These are phyloP conservation scores for Pycnonotus jocosus DNA, from an alignment of 2,113 vertebrate genomes.

Conservation along the genomic window DNA sequence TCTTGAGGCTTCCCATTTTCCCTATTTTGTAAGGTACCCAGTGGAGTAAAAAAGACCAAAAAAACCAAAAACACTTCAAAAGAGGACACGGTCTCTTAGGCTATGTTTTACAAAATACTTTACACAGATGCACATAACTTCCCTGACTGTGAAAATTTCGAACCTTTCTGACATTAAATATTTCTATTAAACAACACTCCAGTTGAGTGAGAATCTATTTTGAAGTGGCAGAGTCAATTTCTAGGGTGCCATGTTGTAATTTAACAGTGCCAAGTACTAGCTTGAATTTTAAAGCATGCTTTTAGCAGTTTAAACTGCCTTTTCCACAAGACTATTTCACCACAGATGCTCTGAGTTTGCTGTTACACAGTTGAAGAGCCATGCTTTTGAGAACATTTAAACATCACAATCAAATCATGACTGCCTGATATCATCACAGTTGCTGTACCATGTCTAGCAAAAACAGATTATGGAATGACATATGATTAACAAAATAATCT, in stretches of 20 bases:
- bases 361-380: background rate
- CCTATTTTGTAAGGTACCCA: background rate
- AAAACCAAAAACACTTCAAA: background rate
- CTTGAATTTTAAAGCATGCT: constrained; percentile 3
- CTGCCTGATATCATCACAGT: background rate
- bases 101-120: background rate
- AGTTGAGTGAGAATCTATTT: background rate
- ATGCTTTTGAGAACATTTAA: background rate
- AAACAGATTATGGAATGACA: background rate
- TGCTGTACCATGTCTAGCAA: background rate
- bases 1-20: background rate
- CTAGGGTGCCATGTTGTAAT: background rate
- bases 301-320: background rate
- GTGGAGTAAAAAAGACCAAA: background rate
- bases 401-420: background rate
- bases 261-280: background rate
- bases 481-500: background rate
- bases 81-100: background rate
- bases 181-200: background rate
- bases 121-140: background rate
- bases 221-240: background rate
- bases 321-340: background rate
- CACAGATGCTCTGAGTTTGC: background rate
- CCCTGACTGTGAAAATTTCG: background rate
- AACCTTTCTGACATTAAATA: background rate